A percentile compares a stretch with the other conserved stretches of the same genome.
Conservation (phyloP, 2,888 invertebrate genomes). For the Octodonta nipae region DNA sequence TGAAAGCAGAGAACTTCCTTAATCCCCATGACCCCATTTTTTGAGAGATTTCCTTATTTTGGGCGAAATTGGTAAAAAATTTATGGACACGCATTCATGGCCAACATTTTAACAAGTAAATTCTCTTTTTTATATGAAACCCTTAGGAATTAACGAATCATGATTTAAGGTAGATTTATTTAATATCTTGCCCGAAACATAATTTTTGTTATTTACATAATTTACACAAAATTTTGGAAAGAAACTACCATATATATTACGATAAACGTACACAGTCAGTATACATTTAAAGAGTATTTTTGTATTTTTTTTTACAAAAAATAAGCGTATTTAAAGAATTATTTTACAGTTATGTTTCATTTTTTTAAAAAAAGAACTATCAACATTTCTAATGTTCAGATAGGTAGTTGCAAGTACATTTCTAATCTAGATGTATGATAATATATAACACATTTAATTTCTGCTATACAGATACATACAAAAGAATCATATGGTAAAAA, state of each 20-base stretch:
- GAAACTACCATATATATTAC: constrained; percentile 14
- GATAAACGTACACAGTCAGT: constrained; percentile 16
- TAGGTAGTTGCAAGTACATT: too few species aligned
- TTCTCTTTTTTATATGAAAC: too few species aligned
- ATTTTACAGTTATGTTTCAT: constrained; percentile 17
- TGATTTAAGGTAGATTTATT: constrained; percentile 20
- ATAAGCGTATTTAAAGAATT: constrained; percentile 21
- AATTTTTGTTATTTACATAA: constrained; percentile 25
- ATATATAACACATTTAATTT: constrained; percentile 1
- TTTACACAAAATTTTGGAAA: constrained; percentile 18
- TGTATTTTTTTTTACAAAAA: constrained; percentile 20
- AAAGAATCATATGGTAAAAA: too few species aligned
- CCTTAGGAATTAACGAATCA: too few species aligned
- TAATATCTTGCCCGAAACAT: constrained; percentile 25
- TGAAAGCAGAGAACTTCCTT: too few species aligned
- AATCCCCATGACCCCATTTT: too few species aligned
- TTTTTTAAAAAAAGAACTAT: constrained; percentile 15
- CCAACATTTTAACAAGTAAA: too few species aligned
- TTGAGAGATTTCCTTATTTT: too few species aligned
- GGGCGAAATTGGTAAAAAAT: too few species aligned
- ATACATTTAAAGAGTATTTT: constrained; percentile 21
- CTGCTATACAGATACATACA: too few species aligned
- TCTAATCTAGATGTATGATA: not conserved
- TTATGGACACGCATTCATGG: too few species aligned
- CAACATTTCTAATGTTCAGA: constrained; percentile 13